Conservation (phyloP, 2,888 invertebrate species). For the Zaprionus obscuricornis region DNA sequence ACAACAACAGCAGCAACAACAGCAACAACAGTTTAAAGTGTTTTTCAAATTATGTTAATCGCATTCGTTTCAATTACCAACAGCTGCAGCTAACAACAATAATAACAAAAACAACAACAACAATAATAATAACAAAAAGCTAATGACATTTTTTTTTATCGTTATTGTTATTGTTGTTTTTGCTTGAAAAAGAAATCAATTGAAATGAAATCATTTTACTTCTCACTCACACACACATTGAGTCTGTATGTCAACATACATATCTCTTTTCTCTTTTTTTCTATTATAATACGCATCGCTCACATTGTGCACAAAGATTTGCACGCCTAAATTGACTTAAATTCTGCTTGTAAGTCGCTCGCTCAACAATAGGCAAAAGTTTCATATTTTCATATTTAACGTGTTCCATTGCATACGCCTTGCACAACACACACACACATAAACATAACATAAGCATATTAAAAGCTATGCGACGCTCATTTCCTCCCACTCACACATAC, state of each 20-base stretch:
- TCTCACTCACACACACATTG: slow-evolving; percentile 1
- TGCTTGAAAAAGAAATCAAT: slow-evolving; percentile 32
- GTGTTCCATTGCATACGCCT: slow-evolving; percentile 2
- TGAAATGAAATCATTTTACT: slow-evolving; percentile 39
- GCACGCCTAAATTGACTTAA: slow-evolving; percentile 63
- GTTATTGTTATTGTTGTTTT: slow-evolving; percentile 14
- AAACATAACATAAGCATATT: slow-evolving; percentile 14
- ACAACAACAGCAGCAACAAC: slow-evolving; percentile 8
- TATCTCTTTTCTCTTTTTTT: neutral
- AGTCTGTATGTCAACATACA: too few species aligned
- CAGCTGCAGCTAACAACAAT: slow-evolving; percentile 27
- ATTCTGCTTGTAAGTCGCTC: slow-evolving; percentile 53
- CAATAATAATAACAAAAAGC: slow-evolving; percentile 1
- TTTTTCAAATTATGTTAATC: slow-evolving; percentile 78
- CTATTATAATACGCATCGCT: neutral
- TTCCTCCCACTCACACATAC: slow-evolving; percentile 40
- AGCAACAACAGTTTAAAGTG: too few species aligned
- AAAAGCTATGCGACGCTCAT: slow-evolving; percentile 37
- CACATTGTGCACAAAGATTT: slow-evolving; percentile 47
- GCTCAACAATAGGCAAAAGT: slow-evolving; percentile 59
- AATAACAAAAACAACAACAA: slow-evolving; percentile 1
- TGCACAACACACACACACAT: neutral
- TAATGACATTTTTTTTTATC: slow-evolving; percentile 44
- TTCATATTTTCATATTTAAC: slow-evolving; percentile 44
- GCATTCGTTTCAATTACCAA: slow-evolving; percentile 79